Base-by-base conservation (phyloP, 2,797 vertebrate species). In the Crenichthys baileyi region DNA sequence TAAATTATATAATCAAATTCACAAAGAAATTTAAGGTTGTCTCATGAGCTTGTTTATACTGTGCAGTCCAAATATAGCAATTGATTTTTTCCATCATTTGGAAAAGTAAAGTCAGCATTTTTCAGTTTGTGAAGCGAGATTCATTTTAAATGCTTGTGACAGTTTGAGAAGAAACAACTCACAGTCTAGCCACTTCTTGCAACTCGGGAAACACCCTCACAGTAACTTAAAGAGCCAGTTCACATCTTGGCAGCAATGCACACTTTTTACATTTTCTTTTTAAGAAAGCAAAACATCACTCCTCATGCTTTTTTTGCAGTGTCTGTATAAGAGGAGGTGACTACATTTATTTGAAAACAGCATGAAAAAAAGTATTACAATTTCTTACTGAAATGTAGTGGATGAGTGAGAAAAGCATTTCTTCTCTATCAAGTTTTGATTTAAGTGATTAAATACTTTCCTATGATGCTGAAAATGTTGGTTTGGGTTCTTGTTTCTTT, bases 101-200 rank as follows among this genome's bases (percentile, higher is more conserved):
- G n/a, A 86, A 83, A 83, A 76, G 7, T 15, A 61, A 24, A 75
- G 73, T 61, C 58, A 50, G 71, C 79, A 71, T 84, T 70, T 76
- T 41, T 44, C 75, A 79, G 75, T 83, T 79, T 80, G 50, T 73
- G 56, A 58, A 29, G 41, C 1, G 56, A 6, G 0, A 36, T 60
- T 81, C 29, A 67, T 50, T 79, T 78, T 76, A 77, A 84, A 83
- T 76, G 15, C 55, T 73, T 73, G 11, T 76, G 84, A 78, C 80
- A 81, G 41, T 79, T 72, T 76, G 79, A 83, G 65, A 80, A 83
- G 73, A 85, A 87, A 81, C 80, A 82, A 65, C n/a, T 70, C 53
- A 67, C 65, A 41, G 26, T 75, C 29, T 20, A 80, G 29, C 39
- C 1, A 80, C 39, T 44, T 39, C 9, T 18, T 46, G 24, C 67